Evolutionary conservation across 2,113 vertebrate genomes (phyloP), one percentile per base, ranked within the genome.

Genomic region (Poeciliopsis retropinna): DNA sequence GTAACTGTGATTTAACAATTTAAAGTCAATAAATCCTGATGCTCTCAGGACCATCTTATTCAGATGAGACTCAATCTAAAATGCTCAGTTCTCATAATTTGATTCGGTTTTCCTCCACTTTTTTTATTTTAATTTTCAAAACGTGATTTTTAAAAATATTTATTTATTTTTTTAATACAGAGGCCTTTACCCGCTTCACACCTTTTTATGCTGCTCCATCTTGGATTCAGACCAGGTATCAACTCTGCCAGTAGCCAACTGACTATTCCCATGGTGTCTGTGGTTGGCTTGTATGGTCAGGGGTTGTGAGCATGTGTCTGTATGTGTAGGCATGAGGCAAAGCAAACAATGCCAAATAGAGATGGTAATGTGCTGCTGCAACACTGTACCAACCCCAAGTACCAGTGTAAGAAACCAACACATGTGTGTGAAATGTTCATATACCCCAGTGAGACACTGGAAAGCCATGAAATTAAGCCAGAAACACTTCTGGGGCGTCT

Each of bases 211-310:
- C 78, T 78, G 76, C 85, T 86, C 80, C 72, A 81, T 81, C 70
- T 86, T 92, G 90, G 91, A 89, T 66, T 77, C 78, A 60, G 61
- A 88, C 89, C 91, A 92, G 88, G 67, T 74, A 29, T 78, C 81
- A 60, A 85, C 89, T 91, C 87, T 90, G 88, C 87, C 87, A 86
- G 84, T 87, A 82, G 86, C 89, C 86, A 90, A 81, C 74, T 85
- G 80, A 84, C 88, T 90, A 83, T 88, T 91, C 91, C 91, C 92
- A 81, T 75, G 88, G 85, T 84, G 76, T 79, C 81, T 89, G 88
- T 88, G 85, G 88, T 91, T 91, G 89, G 92, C 87, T 90, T 87
- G 85, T 87, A 85, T 88, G 85, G 87, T 88, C 86, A 87, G 85
- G 83, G 85, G 82, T 83, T 84, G 82, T 85, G 81, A 88, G 85